Conservation (phyloP, 2,113 vertebrate species). For the Trichechus manatus region DNA sequence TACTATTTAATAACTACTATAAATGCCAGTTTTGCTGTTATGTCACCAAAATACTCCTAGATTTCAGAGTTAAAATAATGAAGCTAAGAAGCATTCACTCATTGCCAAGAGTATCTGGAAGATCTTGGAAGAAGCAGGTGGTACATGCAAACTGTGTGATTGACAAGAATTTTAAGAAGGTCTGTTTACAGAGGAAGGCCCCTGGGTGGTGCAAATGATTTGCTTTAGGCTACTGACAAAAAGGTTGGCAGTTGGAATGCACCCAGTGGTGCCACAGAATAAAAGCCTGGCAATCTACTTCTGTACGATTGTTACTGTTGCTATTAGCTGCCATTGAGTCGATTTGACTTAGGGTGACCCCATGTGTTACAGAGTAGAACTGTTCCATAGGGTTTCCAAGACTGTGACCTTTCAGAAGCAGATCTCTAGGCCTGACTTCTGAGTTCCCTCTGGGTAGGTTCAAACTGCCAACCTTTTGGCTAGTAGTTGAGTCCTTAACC, state of each 20-base stretch:
- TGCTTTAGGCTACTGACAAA: not conserved
- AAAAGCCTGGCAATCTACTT: not conserved
- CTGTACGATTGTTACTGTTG: not conserved
- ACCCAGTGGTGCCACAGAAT: not conserved
- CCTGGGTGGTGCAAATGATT: not conserved
- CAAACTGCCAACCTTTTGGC: not conserved
- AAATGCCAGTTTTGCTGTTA: conserved; percentile 27
- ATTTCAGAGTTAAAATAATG: conserved; percentile 15
- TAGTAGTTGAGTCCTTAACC: not conserved
- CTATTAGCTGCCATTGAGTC: not conserved
- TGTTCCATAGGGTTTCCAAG: not conserved
- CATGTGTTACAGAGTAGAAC: not conserved
- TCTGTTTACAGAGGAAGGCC: not conserved
- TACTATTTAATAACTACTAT: not conserved
- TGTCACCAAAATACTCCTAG: conserved; percentile 12
- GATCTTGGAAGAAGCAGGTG: not conserved
- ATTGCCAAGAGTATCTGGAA: not conserved
- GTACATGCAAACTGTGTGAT: not conserved
- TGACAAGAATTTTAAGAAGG: not conserved
- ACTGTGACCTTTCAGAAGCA: not conserved
- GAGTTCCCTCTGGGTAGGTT: not conserved
- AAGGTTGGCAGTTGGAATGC: not conserved
- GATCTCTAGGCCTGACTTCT: not conserved
- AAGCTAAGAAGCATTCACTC: not conserved
- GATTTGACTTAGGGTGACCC: not conserved